Percentiles rank a stretch among this genome's conserved stretches.
Evolutionary conservation across 2,797 vertebrate species (phyloP).

Genomic region (Bovichtus diacanthus): DNA sequence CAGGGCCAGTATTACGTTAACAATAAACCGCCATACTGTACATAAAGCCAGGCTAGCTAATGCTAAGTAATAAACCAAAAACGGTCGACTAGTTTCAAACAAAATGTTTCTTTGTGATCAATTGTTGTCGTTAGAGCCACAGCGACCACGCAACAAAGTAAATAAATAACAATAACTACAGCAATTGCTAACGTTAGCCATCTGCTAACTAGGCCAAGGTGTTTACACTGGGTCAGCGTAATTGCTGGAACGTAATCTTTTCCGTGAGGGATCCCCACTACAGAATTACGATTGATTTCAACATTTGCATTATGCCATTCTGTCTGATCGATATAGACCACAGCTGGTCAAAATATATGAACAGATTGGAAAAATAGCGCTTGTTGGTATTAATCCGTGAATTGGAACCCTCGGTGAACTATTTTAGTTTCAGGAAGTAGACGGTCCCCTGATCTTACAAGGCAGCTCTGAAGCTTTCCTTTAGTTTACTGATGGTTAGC

Average conservation of each 20-base stretch:
- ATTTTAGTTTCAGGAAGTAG: constrained; percentile 73
- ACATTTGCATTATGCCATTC: accelerated
- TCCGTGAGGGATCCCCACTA: not conserved
- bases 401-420: constrained; percentile 33
- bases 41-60: constrained; percentile 48
- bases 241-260: constrained; percentile 56
- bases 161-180: not conserved
- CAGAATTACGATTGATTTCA: not conserved
- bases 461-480: constrained; percentile 35
- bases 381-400: not conserved
- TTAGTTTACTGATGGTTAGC: constrained; percentile 43
- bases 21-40: constrained; percentile 30
- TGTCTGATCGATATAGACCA: accelerated
- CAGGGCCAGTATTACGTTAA: not conserved
- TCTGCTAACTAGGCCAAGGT: constrained; percentile 75
- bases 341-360: accelerated
- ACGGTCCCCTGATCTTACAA: constrained; percentile 55
- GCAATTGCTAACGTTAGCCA: constrained; percentile 16
- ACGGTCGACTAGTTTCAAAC: accelerated
- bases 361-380: accelerated
- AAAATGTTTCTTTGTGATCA: accelerated
- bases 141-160: not conserved
- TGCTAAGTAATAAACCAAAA: constrained; percentile 31
- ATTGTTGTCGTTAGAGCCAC: not conserved
- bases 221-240: constrained; percentile 60